phyloP scores from a whole-genome alignment of 2,888 invertebrate species.

The Acleris holmiana region DNA sequence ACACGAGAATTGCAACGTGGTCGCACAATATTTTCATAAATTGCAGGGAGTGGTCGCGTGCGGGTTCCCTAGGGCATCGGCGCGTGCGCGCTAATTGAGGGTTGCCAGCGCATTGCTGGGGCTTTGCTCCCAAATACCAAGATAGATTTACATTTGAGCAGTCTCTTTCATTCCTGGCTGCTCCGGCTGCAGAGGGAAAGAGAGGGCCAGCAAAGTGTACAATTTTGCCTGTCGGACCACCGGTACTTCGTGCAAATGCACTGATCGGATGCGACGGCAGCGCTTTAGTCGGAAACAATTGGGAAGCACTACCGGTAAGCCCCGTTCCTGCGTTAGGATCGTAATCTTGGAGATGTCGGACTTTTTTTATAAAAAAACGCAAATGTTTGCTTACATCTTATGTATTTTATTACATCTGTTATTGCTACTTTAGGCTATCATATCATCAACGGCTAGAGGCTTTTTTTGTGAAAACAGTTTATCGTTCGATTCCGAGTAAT shows the following conservation, averaged over 20 bases:
- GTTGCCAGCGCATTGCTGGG: constrained; percentile 63
- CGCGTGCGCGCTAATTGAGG: constrained; percentile 78
- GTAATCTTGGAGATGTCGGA: constrained; percentile 12
- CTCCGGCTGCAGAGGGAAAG: constrained; percentile 40
- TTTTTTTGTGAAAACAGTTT: too few species aligned
- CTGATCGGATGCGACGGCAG: constrained; percentile 71
- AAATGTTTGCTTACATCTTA: too few species aligned
- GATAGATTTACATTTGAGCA: background rate
- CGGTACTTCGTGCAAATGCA: constrained; percentile 51
- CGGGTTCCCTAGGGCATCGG: constrained; percentile 66
- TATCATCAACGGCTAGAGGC: too few species aligned
- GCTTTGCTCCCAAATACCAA: constrained; percentile 58
- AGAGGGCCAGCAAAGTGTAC: too few species aligned
- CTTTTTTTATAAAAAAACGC: background rate
- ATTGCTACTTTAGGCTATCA: too few species aligned
- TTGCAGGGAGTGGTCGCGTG: constrained; percentile 73
- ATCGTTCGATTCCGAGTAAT: too few species aligned
- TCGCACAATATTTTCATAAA: constrained; percentile 65
- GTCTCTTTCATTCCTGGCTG: background rate
- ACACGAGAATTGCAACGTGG: constrained; percentile 37
- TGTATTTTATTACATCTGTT: too few species aligned
- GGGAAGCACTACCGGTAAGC: constrained; percentile 50
- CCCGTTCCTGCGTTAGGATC: constrained; percentile 8
- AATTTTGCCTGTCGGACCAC: too few species aligned
- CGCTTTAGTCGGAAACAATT: constrained; percentile 61